Evolutionary conservation across 2,888 invertebrate genomes (phyloP), one percentile per base, ranked within the genome.

Genomic region (Sussaba pulchella): DNA sequence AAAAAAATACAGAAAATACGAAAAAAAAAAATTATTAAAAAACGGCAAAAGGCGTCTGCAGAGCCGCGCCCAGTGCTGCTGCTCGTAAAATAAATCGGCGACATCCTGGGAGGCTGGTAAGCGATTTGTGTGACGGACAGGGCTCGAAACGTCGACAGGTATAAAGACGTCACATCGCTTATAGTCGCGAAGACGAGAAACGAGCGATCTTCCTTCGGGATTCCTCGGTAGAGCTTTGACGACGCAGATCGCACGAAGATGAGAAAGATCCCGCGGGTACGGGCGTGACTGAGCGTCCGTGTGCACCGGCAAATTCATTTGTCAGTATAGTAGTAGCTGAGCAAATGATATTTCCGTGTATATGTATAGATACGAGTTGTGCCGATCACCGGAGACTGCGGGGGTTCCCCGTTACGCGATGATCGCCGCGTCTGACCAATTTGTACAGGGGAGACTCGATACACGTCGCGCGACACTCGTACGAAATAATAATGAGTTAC

Each of bases 41-140:
- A n/a, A n/a, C n/a, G 19, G 72, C 64, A 54, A 59, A 63, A 6
- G 54, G 71, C 69, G 64, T 69, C 47, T 41, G 63, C 4, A 36
- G 61, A 52, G 85, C 85, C 85, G 85, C 86, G 83, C 85, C 85
- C 85, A 86, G 83, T 76, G 77, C 70, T 72, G 81, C 82, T 73
- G 83, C 88, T 87, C 89, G 88, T 90, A 88, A 91, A 91, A 91
- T 90, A 91, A 91, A 92, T 92, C 88, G 91, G 89, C 88, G 89
- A 90, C 91, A 91, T 89, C 86, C 86, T 87, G 86, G 86, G 84
- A 87, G 89, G 84, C 88, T 89, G 88, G 89, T 88, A 87, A 87
- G 87, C 88, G 87, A 90, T 89, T 89, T 90, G 87, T 88, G 88
- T 89, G 89, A 90, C 87, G 86, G 89, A 89, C 90, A 88, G 85